Conservation (phyloP, 1,140 invertebrate genomes). For the Tetragonula clypearis region DNA sequence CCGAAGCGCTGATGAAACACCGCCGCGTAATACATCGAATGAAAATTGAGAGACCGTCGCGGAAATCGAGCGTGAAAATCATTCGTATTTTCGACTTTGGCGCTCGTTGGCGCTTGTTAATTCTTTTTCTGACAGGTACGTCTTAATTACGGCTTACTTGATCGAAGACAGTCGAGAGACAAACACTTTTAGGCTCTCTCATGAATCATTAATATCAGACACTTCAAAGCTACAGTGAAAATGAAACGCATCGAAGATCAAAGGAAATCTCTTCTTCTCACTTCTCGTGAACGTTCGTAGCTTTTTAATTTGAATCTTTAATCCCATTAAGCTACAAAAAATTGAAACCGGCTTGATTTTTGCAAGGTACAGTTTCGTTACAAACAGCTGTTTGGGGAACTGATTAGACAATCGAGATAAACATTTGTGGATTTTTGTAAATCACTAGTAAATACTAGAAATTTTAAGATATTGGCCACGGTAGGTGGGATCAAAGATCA, state of each 20-base stretch:
- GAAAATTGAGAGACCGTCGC: conserved; percentile 11
- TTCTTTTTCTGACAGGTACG: too few species aligned
- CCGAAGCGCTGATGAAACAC: conserved; percentile 13
- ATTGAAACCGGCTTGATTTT: not conserved
- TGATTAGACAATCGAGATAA: not conserved
- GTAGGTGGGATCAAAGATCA: not conserved
- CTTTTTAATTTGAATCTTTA: too few species aligned
- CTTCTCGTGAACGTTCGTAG: too few species aligned
- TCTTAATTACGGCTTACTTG: too few species aligned
- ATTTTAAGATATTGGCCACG: not conserved
- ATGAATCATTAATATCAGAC: too few species aligned
- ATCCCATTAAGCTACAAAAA: not conserved
- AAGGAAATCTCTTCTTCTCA: too few species aligned
- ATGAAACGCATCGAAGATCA: too few species aligned
- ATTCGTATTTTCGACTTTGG: not conserved
- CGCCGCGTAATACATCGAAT: not conserved
- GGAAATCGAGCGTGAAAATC: conserved; percentile 26
- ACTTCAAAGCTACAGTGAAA: too few species aligned
- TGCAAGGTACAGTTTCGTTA: not conserved
- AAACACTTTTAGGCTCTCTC: too few species aligned
- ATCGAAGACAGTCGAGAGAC: too few species aligned
- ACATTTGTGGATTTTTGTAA: not conserved
- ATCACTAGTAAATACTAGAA: not conserved
- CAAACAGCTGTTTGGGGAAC: not conserved
- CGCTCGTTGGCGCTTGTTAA: too few species aligned